Evolutionary conservation across 2,113 vertebrate genomes (phyloP).

Genomic region (Rhineura floridana): DNA sequence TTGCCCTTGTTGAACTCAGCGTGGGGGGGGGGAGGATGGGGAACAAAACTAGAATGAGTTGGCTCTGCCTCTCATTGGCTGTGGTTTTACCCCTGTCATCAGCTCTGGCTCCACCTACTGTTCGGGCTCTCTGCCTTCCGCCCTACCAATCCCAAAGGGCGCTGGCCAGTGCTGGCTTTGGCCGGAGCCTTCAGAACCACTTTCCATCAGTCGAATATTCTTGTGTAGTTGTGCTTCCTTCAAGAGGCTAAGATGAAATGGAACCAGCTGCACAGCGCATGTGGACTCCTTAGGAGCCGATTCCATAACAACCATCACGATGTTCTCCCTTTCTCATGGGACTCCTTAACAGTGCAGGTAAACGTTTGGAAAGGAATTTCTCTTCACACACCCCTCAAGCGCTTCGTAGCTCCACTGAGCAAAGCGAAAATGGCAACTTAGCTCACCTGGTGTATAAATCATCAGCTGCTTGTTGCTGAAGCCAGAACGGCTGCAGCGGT

Average conservation of each 20-base stretch:
- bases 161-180: too few species aligned
- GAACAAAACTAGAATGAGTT: too few species aligned
- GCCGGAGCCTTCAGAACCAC: too few species aligned
- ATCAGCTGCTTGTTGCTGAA: too few species aligned
- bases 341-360: neutral
- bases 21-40: too few species aligned
- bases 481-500: neutral
- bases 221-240: neutral
- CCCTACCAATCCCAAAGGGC: too few species aligned
- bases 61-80: too few species aligned
- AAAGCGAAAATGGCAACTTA: neutral
- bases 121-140: too few species aligned
- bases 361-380: too few species aligned
- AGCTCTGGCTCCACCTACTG: too few species aligned
- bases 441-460: neutral
- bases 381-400: neutral
- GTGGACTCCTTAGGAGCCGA: neutral
- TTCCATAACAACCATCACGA: constrained; percentile 4
- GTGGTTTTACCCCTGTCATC: too few species aligned
- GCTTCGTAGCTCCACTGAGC: neutral
- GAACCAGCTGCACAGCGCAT: neutral
- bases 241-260: neutral
- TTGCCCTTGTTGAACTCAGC: too few species aligned
- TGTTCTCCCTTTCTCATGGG: neutral
- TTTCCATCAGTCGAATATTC: neutral